Evolutionary conservation across 2,888 invertebrate species (phyloP).

Genomic region (Malacosoma neustria): DNA sequence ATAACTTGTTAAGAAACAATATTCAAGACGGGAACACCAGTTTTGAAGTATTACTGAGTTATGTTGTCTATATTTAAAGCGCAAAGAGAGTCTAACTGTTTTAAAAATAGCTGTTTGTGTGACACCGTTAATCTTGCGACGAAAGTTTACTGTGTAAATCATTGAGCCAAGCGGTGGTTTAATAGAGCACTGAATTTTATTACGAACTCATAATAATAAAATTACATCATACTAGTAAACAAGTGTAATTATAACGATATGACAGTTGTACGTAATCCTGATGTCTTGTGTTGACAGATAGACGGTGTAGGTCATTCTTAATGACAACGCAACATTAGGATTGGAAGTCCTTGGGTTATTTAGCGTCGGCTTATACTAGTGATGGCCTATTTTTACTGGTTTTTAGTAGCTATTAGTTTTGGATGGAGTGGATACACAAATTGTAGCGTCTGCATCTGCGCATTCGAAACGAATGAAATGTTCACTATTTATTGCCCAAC

Average conservation of each 20-base stretch:
- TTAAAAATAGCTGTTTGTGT: conserved; percentile 59
- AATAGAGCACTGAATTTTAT: conserved; percentile 62
- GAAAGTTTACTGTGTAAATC: conserved; percentile 58
- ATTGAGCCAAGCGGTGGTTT: conserved; percentile 39
- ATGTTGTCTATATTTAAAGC: conserved; percentile 67
- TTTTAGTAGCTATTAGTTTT: too few relatives aligned
- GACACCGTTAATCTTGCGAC: conserved; percentile 67
- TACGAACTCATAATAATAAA: conserved; percentile 47
- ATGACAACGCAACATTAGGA: too few relatives aligned
- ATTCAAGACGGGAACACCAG: conserved; percentile 42
- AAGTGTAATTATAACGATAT: conserved; percentile 24
- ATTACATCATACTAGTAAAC: conserved; percentile 45
- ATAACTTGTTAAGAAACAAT: conserved; percentile 16
- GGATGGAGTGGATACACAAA: too few relatives aligned
- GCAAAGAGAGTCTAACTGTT: conserved; percentile 57
- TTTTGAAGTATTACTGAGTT: conserved; percentile 53
- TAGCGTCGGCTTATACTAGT: too few relatives aligned
- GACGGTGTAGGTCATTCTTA: too few relatives aligned
- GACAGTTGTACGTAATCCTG: conserved; percentile 2
- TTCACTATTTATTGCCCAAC: too few relatives aligned
- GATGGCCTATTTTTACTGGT: too few relatives aligned
- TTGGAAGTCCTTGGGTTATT: too few relatives aligned
- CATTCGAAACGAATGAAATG: too few relatives aligned
- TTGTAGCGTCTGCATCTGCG: too few relatives aligned
- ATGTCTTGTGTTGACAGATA: too few relatives aligned